A percentile compares a stretch with the other conserved stretches of the same genome.
phyloP scores from a whole-genome alignment of 2,113 vertebrate species.

The Embiotoca jacksoni region DNA sequence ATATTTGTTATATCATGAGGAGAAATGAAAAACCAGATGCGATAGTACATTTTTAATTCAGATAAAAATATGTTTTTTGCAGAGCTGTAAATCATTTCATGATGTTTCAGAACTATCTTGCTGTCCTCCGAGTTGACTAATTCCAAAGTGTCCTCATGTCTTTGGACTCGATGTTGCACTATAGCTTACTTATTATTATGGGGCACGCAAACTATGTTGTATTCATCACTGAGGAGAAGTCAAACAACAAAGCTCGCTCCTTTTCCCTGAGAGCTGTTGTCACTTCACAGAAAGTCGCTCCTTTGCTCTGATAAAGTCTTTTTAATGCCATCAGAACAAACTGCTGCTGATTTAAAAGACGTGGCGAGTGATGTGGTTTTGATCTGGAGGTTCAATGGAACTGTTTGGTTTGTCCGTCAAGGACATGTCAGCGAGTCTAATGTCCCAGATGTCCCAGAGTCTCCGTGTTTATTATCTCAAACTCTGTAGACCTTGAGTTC shows the following conservation, averaged over 20 bases:
- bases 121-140: not conserved
- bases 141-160: not conserved
- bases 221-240: constrained; percentile 5
- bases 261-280: not conserved
- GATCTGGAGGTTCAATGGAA: not conserved
- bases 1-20: constrained; percentile 9
- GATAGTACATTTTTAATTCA: not conserved
- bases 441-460: constrained; percentile 3
- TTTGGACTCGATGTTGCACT: constrained; percentile 11
- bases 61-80: not conserved
- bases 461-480: not conserved
- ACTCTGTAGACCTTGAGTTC: constrained; percentile 28
- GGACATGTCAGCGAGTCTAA: constrained; percentile 5
- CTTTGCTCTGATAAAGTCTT: not conserved
- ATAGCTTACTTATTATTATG: constrained; percentile 2
- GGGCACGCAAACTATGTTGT: not conserved
- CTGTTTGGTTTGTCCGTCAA: not conserved
- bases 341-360: constrained; percentile 4
- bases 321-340: not conserved
- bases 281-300: not conserved
- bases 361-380: not conserved
- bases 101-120: no score
- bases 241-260: not conserved
- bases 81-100: no score
- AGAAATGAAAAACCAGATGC: not conserved